Evolutionary conservation across 2,888 invertebrate genomes (phyloP).

Genomic region (Augochlorella aurata): DNA sequence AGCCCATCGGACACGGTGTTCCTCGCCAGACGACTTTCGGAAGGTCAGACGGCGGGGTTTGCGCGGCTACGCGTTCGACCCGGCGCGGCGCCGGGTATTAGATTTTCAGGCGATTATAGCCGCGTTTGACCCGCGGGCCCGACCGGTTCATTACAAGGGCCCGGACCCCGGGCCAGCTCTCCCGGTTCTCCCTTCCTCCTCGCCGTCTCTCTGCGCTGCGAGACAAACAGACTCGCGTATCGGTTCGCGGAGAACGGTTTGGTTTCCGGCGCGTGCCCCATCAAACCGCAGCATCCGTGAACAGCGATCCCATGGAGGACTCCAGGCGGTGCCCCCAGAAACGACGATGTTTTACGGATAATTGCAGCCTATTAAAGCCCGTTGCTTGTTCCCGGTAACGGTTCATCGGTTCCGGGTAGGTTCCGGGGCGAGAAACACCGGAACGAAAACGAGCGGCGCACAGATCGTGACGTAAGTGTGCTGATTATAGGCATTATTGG

Average conservation of each 20-base stretch:
- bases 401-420: conserved; percentile 39
- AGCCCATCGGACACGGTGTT: conserved; percentile 67
- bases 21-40: conserved; percentile 51
- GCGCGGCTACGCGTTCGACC: conserved; percentile 51
- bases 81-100: conserved; percentile 53
- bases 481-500: conserved; percentile 36
- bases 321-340: conserved; percentile 52
- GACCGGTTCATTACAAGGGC: conserved; percentile 27
- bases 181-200: neutral
- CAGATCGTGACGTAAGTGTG: conserved; percentile 25
- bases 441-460: conserved; percentile 31
- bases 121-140: conserved; percentile 54
- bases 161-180: neutral
- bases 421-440: conserved; percentile 26
- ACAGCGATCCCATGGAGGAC: conserved; percentile 31
- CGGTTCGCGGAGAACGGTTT: neutral
- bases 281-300: conserved; percentile 39
- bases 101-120: conserved; percentile 55
- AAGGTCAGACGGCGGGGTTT: conserved; percentile 57
- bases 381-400: conserved; percentile 45
- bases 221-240: conserved; percentile 2
- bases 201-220: neutral
- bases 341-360: conserved; percentile 60
- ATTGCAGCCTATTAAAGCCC: conserved; percentile 54
- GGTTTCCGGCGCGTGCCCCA: conserved; percentile 49